Base-by-base conservation (phyloP, 2,113 vertebrate genomes). In the Myocastor coypus region DNA sequence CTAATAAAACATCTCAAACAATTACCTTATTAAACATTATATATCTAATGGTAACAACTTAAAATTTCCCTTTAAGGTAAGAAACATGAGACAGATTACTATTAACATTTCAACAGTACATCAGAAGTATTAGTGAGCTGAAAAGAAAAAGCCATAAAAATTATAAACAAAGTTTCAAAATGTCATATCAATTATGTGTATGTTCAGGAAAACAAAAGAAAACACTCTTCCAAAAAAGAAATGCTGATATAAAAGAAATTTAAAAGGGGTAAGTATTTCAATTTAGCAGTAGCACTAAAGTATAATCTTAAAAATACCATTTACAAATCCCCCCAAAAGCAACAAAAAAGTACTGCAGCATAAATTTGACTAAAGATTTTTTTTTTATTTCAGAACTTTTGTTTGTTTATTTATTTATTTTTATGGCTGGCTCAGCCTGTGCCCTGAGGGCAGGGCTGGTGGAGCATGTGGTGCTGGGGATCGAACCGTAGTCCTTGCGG, bases 131-230 rank as follows among this genome's bases (percentile, higher is more conserved):
- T 37, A 75, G 2, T 68, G n/a, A 93, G 30, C 52, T 89, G 34
- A 69, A 92, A 95, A 91, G 46, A 95, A 93, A 85, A 32, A 89
- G 91, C 83, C 55, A 86, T 28, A 87, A 95, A 95, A 93, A 52
- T 34, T 83, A 71, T 11, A 71, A 87, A 80, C 4, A 19, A 86
- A 91, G 3, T 59, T 84, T 66, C 32, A 26, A 95, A 95, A 83
- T 83, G 13, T 69, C 88, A 91, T 86, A 40, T 68, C 91, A 92
- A 80, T 86, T 34, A 59, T 61, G n/a, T 68, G 26, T 64, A 84
- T 83, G 69, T 75, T 69, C 16, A 96, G 34, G 10, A 94, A 96
- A 94, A 63, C 17, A 52, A 6, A 26, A 34, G 40, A 94, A 83
- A 50, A 83, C 80, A 1, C 20, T 0, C 30, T 11, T 24, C 24